Percentiles rank a stretch among this genome's conserved stretches.
Conservation (phyloP, 2,113 vertebrate genomes). For the Colossoma macropomum region DNA sequence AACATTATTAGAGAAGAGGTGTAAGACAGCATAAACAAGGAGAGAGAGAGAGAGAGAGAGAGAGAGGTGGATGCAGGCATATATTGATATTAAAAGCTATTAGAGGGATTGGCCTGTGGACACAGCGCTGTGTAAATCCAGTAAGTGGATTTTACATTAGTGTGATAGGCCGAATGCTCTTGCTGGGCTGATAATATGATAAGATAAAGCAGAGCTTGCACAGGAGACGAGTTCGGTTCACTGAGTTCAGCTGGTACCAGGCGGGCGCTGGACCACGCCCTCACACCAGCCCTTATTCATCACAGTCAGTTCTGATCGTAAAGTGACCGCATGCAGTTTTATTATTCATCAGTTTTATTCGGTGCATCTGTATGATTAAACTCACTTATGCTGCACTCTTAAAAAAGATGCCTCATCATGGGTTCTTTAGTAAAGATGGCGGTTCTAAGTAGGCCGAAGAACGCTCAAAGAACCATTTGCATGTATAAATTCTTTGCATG, state of each 20-base stretch:
- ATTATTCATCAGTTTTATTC: too few relatives aligned
- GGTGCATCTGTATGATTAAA: too few relatives aligned
- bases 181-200: slow-evolving; percentile 29
- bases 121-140: slow-evolving; percentile 27
- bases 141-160: slow-evolving; percentile 47
- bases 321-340: too few relatives aligned
- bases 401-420: too few relatives aligned
- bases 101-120: slow-evolving; percentile 39
- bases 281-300: not conserved
- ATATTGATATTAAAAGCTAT: slow-evolving; percentile 47
- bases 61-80: not conserved
- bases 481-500: too few relatives aligned
- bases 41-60: slow-evolving; percentile 1
- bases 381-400: too few relatives aligned
- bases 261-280: not conserved
- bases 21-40: too few relatives aligned
- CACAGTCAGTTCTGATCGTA: too few relatives aligned
- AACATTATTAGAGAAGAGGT: too few relatives aligned
- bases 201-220: slow-evolving; percentile 31
- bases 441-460: too few relatives aligned
- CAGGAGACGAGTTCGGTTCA: not conserved
- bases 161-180: slow-evolving; percentile 28
- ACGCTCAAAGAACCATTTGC: too few relatives aligned
- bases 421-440: too few relatives aligned
- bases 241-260: not conserved